Percentiles rank a stretch among this genome's conserved stretches.
Evolutionary conservation across 1,140 invertebrate genomes (phyloP).

Genomic region (Drosophila subpulchrella): DNA sequence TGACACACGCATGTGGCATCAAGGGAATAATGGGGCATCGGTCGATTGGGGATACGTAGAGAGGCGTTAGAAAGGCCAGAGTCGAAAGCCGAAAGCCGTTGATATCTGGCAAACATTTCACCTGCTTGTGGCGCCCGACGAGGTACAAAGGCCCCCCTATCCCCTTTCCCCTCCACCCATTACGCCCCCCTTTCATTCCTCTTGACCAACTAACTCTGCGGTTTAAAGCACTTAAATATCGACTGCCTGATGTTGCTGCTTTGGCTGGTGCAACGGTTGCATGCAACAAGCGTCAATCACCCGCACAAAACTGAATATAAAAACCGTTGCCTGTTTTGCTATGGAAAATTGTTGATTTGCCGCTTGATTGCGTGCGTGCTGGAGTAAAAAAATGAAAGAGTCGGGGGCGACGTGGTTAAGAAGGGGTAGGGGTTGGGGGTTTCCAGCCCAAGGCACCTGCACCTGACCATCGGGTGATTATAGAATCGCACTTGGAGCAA

Average conservation of each 20-base stretch:
- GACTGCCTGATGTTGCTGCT: slow-evolving; percentile 61
- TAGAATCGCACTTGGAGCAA: slow-evolving; percentile 61
- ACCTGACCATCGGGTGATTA: slow-evolving; percentile 61
- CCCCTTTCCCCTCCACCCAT: slow-evolving; percentile 8
- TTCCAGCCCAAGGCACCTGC: slow-evolving; percentile 26
- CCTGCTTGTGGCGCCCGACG: slow-evolving; percentile 52
- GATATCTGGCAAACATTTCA: slow-evolving; percentile 79
- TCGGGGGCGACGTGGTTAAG: slow-evolving; percentile 9
- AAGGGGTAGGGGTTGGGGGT: background rate
- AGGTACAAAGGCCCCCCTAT: slow-evolving; percentile 6
- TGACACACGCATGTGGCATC: slow-evolving; percentile 65
- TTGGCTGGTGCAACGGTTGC: slow-evolving; percentile 50
- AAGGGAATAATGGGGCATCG: background rate
- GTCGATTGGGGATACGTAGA: background rate
- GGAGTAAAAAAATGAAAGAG: slow-evolving; percentile 11
- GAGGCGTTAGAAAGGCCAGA: slow-evolving; percentile 63
- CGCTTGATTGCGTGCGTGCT: slow-evolving; percentile 79
- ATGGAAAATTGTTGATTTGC: slow-evolving; percentile 83
- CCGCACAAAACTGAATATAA: slow-evolving; percentile 71
- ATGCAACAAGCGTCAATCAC: slow-evolving; percentile 82
- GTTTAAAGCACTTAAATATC: slow-evolving; percentile 81
- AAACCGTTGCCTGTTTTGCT: slow-evolving; percentile 72
- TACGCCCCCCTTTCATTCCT: background rate
- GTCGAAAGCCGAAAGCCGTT: slow-evolving; percentile 51
- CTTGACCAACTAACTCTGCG: slow-evolving; percentile 45